Conservation (phyloP, 2,888 invertebrate species). For the Petrolisthes cinctipes region DNA sequence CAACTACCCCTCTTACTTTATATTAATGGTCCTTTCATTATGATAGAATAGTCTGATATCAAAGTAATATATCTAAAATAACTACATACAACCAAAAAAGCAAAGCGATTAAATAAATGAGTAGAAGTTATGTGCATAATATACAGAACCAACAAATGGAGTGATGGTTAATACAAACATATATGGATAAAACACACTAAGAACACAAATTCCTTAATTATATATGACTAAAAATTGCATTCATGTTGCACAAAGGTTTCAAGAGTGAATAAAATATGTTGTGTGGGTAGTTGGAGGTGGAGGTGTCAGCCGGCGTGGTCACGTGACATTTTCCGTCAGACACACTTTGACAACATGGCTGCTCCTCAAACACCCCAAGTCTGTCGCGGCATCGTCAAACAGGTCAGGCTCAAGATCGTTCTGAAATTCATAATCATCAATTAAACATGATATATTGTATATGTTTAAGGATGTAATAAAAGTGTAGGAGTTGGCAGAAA, state of each 20-base stretch:
- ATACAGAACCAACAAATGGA: no score
- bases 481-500: no score
- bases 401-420: slow-evolving; percentile 16
- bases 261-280: slow-evolving; percentile 5
- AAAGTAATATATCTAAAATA: no score
- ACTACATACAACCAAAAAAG: no score
- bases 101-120: no score
- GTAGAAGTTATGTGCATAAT: no score
- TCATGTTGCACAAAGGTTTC: neutral
- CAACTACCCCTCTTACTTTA: slow-evolving; percentile 26
- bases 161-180: no score
- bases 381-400: slow-evolving; percentile 54
- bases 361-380: slow-evolving; percentile 38
- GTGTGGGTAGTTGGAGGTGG: neutral
- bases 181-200: no score
- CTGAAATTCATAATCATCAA: no score
- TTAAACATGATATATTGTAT: no score
- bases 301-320: slow-evolving; percentile 50
- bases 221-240: neutral
- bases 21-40: neutral
- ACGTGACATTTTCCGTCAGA: slow-evolving; percentile 36
- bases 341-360: slow-evolving; percentile 43
- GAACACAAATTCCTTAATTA: no score
- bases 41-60: neutral
- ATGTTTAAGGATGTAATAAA: no score